These are phyloP conservation scores for Chionomys nivalis DNA, from an alignment of 2,113 vertebrate species.

Conservation along the genomic window DNA sequence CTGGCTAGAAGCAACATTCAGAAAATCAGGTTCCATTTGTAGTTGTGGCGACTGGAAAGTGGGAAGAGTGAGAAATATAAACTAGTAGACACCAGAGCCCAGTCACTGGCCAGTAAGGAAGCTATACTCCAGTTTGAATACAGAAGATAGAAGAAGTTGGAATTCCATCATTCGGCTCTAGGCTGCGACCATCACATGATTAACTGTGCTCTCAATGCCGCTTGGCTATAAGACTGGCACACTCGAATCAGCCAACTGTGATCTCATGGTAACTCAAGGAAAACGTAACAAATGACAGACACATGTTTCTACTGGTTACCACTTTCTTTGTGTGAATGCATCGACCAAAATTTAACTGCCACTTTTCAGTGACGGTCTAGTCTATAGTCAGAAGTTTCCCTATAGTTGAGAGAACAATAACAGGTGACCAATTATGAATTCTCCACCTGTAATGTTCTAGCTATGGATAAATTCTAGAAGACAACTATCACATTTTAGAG, in stretches of 20 bases:
- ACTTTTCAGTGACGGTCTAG: not conserved
- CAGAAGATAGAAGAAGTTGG: not conserved
- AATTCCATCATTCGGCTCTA: not conserved
- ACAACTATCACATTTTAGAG: not conserved
- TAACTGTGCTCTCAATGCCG: not conserved
- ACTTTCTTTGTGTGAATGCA: not conserved
- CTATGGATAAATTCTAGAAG: not conserved
- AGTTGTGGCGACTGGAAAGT: slow-evolving; percentile 35
- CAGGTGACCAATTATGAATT: not conserved
- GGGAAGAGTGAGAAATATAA: slow-evolving; percentile 1
- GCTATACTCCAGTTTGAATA: not conserved
- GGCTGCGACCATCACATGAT: not conserved
- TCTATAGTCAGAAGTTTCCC: not conserved
- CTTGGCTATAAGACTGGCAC: not conserved
- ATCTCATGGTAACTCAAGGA: not conserved
- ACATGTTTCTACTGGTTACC: not conserved
- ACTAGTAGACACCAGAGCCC: not conserved
- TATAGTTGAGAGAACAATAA: not conserved
- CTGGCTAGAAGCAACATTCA: slow-evolving; percentile 28
- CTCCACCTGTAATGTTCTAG: not conserved
- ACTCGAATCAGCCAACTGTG: not conserved
- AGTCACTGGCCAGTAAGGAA: not conserved
- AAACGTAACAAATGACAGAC: not conserved
- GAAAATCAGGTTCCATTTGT: slow-evolving; percentile 52
- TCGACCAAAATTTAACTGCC: not conserved